Conservation (phyloP, 2,797 vertebrate genomes). For the Gymnoscopelus braueri region DNA sequence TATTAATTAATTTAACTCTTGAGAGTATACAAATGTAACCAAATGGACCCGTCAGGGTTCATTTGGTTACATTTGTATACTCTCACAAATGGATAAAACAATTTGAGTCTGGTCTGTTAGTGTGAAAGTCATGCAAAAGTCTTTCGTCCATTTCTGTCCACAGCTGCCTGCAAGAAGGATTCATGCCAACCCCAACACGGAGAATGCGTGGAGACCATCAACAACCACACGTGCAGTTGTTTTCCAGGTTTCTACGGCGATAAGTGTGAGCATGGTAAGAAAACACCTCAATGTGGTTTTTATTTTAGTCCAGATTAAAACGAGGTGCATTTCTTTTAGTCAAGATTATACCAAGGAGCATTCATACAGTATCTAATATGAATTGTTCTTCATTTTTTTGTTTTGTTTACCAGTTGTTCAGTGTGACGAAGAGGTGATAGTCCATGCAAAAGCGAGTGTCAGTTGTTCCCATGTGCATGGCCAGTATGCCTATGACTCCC, state of each 20-base stretch:
- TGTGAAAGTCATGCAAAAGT: background rate
- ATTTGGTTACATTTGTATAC: too few species aligned
- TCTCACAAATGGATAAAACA: too few species aligned
- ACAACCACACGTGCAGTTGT: slow-evolving; percentile 79
- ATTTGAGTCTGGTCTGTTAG: background rate
- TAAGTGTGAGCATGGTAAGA: slow-evolving; percentile 78
- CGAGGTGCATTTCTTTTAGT: background rate
- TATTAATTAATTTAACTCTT: too few species aligned
- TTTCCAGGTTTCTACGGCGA: slow-evolving; percentile 79
- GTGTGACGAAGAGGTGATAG: slow-evolving; percentile 62
- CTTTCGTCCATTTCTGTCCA: background rate
- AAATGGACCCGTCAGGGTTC: too few species aligned
- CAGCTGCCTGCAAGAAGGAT: slow-evolving; percentile 78
- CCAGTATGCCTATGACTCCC: slow-evolving; percentile 71
- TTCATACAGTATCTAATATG: background rate
- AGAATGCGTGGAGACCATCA: slow-evolving; percentile 85
- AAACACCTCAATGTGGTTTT: background rate
- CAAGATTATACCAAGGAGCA: background rate
- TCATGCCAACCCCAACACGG: slow-evolving; percentile 76
- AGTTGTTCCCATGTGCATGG: slow-evolving; percentile 66
- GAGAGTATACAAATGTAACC: too few species aligned
- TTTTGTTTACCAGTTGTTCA: slow-evolving; percentile 64
- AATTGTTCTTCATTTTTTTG: slow-evolving; percentile 5
- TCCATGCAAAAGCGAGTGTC: slow-evolving; percentile 60
- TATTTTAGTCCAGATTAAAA: background rate